phyloP scores from a whole-genome alignment of 2,113 vertebrate genomes.

The Desmodus rotundus region DNA sequence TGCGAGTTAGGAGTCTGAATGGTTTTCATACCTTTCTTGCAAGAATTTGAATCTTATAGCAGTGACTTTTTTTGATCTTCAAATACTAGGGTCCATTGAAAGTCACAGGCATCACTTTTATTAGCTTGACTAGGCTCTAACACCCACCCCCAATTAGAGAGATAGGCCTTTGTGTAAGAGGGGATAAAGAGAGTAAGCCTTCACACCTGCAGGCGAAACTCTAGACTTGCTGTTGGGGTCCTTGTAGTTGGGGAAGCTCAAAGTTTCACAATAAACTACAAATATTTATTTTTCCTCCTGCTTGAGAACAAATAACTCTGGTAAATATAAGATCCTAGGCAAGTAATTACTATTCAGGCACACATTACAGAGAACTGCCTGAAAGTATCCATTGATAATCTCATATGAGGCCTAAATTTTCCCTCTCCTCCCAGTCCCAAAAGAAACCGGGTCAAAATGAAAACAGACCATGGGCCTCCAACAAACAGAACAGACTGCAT shows the following conservation, averaged over 20 bases:
- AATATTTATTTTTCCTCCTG: conserved; percentile 27
- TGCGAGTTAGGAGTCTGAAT: not conserved
- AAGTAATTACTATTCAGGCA: conserved; percentile 15
- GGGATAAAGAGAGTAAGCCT: conserved; percentile 13
- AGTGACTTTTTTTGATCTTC: not conserved
- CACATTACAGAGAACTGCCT: not conserved
- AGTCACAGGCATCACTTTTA: not conserved
- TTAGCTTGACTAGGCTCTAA: not conserved
- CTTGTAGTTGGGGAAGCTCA: not conserved
- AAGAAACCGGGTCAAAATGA: conserved; percentile 43
- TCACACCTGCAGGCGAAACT: conserved; percentile 47
- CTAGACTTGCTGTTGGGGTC: not conserved
- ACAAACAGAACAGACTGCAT: not conserved
- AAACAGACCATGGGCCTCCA: not conserved
- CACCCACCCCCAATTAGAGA: not conserved
- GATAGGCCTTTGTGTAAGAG: not conserved
- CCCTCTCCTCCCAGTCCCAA: not conserved
- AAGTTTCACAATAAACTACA: conserved; percentile 32
- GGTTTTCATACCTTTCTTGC: not conserved
- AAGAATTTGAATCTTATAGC: not conserved
- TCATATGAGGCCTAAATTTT: not conserved
- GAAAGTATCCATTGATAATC: conserved; percentile 45
- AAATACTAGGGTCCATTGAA: not conserved
- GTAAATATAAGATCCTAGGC: not conserved
- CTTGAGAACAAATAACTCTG: conserved; percentile 47